These are phyloP conservation scores for Homarus gammarus DNA, from an alignment of 2,888 invertebrate genomes.

Conservation along the genomic window DNA sequence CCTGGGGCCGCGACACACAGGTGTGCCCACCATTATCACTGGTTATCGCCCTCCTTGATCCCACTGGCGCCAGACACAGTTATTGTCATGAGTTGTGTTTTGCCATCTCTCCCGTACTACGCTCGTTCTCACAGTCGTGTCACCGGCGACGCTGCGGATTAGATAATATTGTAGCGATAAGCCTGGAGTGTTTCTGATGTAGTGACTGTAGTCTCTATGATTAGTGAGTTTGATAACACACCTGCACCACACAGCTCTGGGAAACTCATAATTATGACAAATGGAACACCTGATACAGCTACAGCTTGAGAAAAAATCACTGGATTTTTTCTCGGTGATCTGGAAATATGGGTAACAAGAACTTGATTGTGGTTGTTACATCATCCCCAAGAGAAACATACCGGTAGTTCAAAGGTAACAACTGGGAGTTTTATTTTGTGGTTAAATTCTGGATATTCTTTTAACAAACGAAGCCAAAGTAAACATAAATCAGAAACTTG, in stretches of 20 bases:
- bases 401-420: no score
- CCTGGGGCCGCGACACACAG: not conserved
- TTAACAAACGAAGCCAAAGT: no score
- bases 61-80: not conserved
- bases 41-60: slow-evolving; percentile 6
- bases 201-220: not conserved
- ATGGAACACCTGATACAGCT: not conserved
- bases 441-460: no score
- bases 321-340: not conserved
- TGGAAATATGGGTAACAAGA: no score
- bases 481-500: no score
- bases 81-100: not conserved
- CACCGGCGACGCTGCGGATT: not conserved
- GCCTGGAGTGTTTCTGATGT: not conserved
- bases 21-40: not conserved
- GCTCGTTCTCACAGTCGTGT: not conserved
- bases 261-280: not conserved
- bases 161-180: not conserved
- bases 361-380: no score
- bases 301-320: not conserved
- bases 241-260: not conserved
- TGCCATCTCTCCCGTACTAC: not conserved
- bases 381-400: no score
- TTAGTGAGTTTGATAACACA: not conserved
- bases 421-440: no score